Evolutionary conservation across 2,797 vertebrate species (phyloP).

Genomic region (Pangasius sanitwongsei): DNA sequence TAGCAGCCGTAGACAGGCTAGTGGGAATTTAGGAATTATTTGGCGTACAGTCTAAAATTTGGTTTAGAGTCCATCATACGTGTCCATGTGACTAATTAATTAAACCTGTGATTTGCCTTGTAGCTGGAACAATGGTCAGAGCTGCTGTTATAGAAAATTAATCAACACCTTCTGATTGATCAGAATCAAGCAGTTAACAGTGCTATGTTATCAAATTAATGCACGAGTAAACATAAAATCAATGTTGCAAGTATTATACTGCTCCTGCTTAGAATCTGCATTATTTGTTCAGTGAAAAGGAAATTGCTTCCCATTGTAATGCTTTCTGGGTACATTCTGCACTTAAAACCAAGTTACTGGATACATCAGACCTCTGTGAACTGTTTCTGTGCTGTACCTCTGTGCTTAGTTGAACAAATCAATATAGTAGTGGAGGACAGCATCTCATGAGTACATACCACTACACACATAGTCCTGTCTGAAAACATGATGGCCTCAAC

Average conservation of each 20-base stretch:
- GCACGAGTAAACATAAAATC: not conserved
- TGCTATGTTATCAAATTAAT: not conserved
- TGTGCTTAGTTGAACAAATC: too few species aligned
- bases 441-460: constrained; percentile 10
- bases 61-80: not conserved
- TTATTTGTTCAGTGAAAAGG: not conserved
- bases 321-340: not conserved
- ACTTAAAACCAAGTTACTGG: not conserved
- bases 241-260: not conserved
- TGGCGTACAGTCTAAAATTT: not conserved
- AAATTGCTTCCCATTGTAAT: not conserved
- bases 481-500: not conserved
- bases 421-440: not conserved
- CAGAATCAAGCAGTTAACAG: not conserved
- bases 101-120: not conserved
- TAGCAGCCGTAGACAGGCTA: not conserved
- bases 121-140: not conserved
- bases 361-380: not conserved
- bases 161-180: not conserved
- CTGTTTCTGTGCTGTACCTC: not conserved
- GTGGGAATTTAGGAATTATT: not conserved
- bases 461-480: constrained; percentile 9
- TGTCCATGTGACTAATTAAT: too few species aligned
- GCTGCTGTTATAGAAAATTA: not conserved
- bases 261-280: not conserved